Percentiles rank a stretch among this genome's conserved stretches.
These are phyloP conservation scores for Ceratina japonica DNA, from an alignment of 1,140 invertebrate species.

Conservation along the genomic window DNA sequence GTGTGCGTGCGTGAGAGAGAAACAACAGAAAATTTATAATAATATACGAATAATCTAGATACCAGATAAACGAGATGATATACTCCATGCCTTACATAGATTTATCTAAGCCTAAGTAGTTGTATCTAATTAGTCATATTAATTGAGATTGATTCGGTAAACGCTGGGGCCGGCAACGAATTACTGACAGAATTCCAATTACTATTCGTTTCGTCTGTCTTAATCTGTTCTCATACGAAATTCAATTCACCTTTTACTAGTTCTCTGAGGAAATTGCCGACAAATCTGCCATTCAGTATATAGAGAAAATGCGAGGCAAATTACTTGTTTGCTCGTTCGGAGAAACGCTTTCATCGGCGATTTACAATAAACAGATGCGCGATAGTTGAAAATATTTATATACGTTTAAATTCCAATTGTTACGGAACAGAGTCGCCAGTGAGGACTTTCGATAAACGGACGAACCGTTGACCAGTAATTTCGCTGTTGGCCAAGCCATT, in stretches of 20 bases:
- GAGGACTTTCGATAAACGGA: neutral
- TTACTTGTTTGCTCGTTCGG: neutral
- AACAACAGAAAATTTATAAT: slow-evolving; percentile 20
- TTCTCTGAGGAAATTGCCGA: no score
- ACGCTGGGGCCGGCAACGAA: slow-evolving; percentile 1
- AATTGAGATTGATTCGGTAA: slow-evolving; percentile 20
- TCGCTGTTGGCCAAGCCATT: slow-evolving; percentile 25
- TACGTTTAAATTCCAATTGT: slow-evolving; percentile 25
- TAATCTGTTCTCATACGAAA: no score
- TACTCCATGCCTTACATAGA: slow-evolving; percentile 79
- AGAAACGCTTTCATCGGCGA: slow-evolving; percentile 12
- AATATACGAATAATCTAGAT: slow-evolving; percentile 55
- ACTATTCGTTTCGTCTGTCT: neutral
- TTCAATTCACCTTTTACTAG: neutral
- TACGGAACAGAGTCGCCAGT: neutral
- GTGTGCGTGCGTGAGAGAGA: neutral
- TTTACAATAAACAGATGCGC: slow-evolving; percentile 12
- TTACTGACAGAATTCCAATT: neutral
- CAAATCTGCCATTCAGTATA: no score
- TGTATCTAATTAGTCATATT: slow-evolving; percentile 66
- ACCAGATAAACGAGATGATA: slow-evolving; percentile 70
- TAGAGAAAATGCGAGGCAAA: no score
- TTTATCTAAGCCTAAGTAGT: slow-evolving; percentile 73
- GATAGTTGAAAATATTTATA: slow-evolving; percentile 25
- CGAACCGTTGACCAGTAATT: neutral